Base-by-base conservation (phyloP, 2,797 vertebrate species). In the Vespertilio murinus region DNA sequence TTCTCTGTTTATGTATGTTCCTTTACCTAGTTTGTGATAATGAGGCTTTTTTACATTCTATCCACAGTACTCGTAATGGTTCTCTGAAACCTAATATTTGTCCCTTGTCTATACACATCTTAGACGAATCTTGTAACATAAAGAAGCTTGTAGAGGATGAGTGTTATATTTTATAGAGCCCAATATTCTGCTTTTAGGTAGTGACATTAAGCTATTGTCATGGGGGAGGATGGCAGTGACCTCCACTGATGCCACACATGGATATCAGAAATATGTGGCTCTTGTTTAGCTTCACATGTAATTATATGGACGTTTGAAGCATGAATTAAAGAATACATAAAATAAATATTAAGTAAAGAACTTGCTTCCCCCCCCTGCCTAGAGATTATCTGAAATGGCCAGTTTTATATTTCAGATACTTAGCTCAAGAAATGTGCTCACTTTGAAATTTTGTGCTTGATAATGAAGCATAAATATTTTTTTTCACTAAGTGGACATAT, bases 1-100 rank as follows among this genome's bases (percentile, higher is more conserved):
- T 6, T 91, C 67, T 97, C 83, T 96, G 88, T 96, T 97, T 96
- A 90, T 47, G 54, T 65, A 79, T 96, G 85, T 93, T 95, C 88
- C 77, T 96, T 96, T 96, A 88, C 75, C 91, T 83, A 84, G 79
- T 93, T 97, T 96, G 88, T 97, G 93, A 92, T 20, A 96, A 86
- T 92, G 91, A 95, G 61, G 40, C 49, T 95, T 83, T 94, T 93
- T 95, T n/a, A 38, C 9, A 69, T 80, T 93, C 47, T 93, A 35
- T 69, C 78, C 35, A 17, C 30, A 56, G 8, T 71, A 40, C 35
- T 83, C 70, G 28, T 56, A 95, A 92, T 92, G 45, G 6, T 83
- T 74, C 12, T 88, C 67, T 83, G 10, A 93, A 78, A 67, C 52
- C 42, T 92, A 91, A 71, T 38, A 64, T 86, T 45, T 96, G 54